Percentiles rank a stretch among this genome's conserved stretches.
These are phyloP conservation scores for Drosophila persimilis DNA, from an alignment of 1,140 invertebrate genomes.

Conservation along the genomic window DNA sequence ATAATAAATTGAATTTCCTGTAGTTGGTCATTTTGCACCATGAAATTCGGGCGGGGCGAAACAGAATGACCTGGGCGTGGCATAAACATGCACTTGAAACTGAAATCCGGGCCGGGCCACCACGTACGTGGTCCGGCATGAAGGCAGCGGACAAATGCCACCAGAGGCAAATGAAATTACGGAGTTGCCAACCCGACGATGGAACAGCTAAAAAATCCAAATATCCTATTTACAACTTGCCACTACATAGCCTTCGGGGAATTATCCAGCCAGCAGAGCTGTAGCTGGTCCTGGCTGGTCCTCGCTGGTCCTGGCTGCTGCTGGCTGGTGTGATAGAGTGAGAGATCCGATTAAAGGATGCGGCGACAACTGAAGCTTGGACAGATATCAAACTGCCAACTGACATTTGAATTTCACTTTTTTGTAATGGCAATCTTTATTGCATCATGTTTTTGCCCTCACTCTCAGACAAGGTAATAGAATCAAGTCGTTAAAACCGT, in stretches of 20 bases:
- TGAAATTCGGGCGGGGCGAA: slow-evolving; percentile 46
- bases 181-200: slow-evolving; percentile 38
- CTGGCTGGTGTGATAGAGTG: slow-evolving; percentile 10
- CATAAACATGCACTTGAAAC: slow-evolving; percentile 62
- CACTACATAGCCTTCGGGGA: slow-evolving; percentile 39
- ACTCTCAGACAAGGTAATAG: slow-evolving; percentile 18
- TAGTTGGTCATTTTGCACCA: slow-evolving; percentile 72
- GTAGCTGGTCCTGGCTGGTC: not conserved
- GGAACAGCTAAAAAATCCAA: slow-evolving; percentile 68
- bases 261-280: slow-evolving; percentile 11
- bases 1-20: slow-evolving; percentile 81
- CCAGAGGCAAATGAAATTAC: slow-evolving; percentile 76
- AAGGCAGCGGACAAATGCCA: slow-evolving; percentile 59
- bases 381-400: slow-evolving; percentile 58
- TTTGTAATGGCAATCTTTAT: slow-evolving; percentile 22
- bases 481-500: slow-evolving; percentile 25
- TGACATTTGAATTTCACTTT: slow-evolving; percentile 62
- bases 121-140: slow-evolving; percentile 58
- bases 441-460: slow-evolving; percentile 15
- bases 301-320: no score
- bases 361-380: slow-evolving; percentile 28
- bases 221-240: slow-evolving; percentile 78
- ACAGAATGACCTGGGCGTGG: slow-evolving; percentile 36
- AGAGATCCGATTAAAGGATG: slow-evolving; percentile 39
- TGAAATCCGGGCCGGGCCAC: slow-evolving; percentile 32